Conservation (phyloP, 2,113 vertebrate species). For the Propithecus coquereli region DNA sequence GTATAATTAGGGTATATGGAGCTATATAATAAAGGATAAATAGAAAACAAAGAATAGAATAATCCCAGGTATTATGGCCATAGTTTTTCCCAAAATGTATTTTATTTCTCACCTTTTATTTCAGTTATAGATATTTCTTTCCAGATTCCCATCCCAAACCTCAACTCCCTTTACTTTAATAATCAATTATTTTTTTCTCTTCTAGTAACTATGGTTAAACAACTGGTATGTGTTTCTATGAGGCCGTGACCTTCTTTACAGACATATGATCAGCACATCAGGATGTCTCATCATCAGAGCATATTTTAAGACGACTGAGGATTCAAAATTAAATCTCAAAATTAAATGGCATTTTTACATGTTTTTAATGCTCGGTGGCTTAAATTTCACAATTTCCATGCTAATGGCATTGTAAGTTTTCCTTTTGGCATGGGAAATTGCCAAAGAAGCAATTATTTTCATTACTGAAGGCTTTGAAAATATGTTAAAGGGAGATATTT, state of each 20-base stretch:
- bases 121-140: background rate
- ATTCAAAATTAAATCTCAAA: constrained; percentile 17
- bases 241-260: background rate
- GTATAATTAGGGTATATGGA: background rate
- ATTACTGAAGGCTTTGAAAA: constrained; percentile 36
- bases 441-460: constrained; percentile 19
- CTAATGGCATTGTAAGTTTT: constrained; percentile 7
- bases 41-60: background rate
- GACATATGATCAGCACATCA: background rate
- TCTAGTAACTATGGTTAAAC: background rate
- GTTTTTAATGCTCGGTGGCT: background rate
- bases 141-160: background rate
- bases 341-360: background rate
- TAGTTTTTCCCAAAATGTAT: background rate
- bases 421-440: background rate
- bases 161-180: background rate
- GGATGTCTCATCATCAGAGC: background rate
- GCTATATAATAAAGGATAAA: background rate
- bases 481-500: background rate
- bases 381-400: background rate
- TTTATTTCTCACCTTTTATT: background rate
- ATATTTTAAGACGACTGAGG: background rate
- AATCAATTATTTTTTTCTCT: background rate
- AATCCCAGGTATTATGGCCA: background rate
- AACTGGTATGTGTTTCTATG: background rate